Conservation (phyloP, 2,888 invertebrate species). For the Tinea trinotella region DNA sequence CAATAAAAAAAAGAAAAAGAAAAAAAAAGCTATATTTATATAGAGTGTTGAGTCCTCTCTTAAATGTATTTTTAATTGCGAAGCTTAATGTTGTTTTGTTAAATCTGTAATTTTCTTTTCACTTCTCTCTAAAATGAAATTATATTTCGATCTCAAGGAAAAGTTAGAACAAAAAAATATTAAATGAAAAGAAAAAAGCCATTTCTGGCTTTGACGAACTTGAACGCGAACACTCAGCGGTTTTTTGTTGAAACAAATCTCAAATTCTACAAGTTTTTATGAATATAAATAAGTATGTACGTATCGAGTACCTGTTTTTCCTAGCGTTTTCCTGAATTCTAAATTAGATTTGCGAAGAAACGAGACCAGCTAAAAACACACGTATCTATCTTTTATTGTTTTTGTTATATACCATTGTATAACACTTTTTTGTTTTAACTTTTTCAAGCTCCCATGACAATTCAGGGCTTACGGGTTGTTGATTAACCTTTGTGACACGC, state of each 20-base stretch:
- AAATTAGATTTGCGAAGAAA: not conserved
- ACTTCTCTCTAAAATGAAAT: constrained; percentile 25
- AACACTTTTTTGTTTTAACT: not conserved
- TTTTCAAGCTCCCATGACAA: no score
- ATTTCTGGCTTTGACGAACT: constrained; percentile 16
- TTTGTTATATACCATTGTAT: not conserved
- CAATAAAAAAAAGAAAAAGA: no score
- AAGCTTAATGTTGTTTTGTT: constrained; percentile 2
- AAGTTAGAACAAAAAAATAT: constrained; percentile 30
- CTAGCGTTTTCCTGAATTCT: constrained; percentile 1
- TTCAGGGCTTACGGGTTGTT: no score
- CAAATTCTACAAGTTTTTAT: constrained; percentile 17
- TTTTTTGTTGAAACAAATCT: constrained; percentile 5
- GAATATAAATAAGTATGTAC: constrained; percentile 10
- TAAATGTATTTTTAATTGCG: constrained; percentile 2
- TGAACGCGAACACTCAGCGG: not conserved
- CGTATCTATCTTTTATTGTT: not conserved
- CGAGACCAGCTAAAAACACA: not conserved
- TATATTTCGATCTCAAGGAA: constrained; percentile 28
- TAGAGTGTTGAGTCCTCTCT: not conserved
- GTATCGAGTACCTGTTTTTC: not conserved
- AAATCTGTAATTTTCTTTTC: constrained; percentile 11
- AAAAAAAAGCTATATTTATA: not conserved
- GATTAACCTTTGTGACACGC: no score
- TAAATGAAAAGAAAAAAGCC: constrained; percentile 32